Conservation (phyloP, 2,888 invertebrate species). For the Lydus trimaculatus region DNA sequence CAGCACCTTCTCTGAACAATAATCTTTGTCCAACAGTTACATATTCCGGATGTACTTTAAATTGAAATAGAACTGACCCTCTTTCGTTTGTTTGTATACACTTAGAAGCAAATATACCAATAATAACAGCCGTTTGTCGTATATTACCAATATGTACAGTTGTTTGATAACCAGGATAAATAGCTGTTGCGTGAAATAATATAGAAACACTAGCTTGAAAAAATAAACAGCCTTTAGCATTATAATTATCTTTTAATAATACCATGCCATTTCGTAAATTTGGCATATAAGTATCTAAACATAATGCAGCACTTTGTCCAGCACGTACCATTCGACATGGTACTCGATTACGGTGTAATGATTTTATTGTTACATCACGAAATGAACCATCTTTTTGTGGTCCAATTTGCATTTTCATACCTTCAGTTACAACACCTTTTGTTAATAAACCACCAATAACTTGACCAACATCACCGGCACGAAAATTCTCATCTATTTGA, state of each 20-base stretch:
- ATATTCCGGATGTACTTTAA: constrained; percentile 89
- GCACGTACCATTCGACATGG: constrained; percentile 88
- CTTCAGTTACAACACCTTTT: constrained; percentile 86
- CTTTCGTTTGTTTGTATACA: constrained; percentile 82
- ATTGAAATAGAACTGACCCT: constrained; percentile 87
- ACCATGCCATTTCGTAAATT: constrained; percentile 86
- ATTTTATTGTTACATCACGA: constrained; percentile 77
- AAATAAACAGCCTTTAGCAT: constrained; percentile 67
- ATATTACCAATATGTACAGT: constrained; percentile 97
- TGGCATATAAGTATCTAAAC: constrained; percentile 69
- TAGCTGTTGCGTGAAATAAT: constrained; percentile 85
- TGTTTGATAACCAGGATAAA: constrained; percentile 85
- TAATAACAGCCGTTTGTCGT: constrained; percentile 91
- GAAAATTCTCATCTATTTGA: constrained; percentile 94
- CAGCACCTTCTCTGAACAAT: constrained; percentile 82
- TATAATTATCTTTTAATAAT: constrained; percentile 66
- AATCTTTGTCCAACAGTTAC: constrained; percentile 80
- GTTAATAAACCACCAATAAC: constrained; percentile 86
- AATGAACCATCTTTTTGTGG: constrained; percentile 83
- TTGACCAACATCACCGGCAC: constrained; percentile 82
- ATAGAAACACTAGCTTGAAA: constrained; percentile 87
- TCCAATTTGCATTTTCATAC: constrained; percentile 77
- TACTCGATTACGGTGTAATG: constrained; percentile 91
- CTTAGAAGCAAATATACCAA: constrained; percentile 72
- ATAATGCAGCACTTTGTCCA: constrained; percentile 88